Evolutionary conservation across 1,140 invertebrate genomes (phyloP), one percentile per base, ranked within the genome.

Genomic region (Drosophila rhopaloa): DNA sequence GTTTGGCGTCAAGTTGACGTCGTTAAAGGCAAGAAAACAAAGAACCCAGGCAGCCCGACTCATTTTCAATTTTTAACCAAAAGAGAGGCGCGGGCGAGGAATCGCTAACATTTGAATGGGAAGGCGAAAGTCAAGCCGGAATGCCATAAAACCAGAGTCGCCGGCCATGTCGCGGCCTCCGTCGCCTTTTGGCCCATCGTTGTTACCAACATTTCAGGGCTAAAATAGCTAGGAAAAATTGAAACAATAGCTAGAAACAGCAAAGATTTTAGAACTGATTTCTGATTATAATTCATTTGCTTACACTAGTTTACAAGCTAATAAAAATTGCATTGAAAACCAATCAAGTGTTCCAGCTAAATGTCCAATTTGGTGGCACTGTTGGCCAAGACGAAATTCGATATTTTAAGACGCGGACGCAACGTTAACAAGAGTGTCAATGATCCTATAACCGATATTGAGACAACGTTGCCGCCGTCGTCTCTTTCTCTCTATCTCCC

Each of bases 361-460:
- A 11, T 5, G 46, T 19, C 37, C 35, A 54, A 27, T 2, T 10
- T n/a, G 29, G 19, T 46, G 19, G 1, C 29, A 6, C 68, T 55
- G 50, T 48, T 35, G 50, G 11, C 24, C 57, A 48, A 47, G 47
- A 4, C 29, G 19, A 32, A 32, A 16, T 40, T 38, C 32, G 27
- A 51, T 54, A 54, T 44, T 67, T 50, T 13, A 46, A 56, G 73
- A 29, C 14, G 59, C 35, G 60, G 79, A 67, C 78, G 79, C 76
- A 54, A 61, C 65, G 60, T 8, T 56, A 65, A 71, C 67, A 71
- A 89, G 89, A 90, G 84, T 89, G 85, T 90, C 84, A 89, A 89
- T 89, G 84, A 89, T 89, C 84, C 84, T 89, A 89, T 89, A 89
- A 89, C 85, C 85, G 84, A 89, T 89, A 90, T 89, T 90, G 63